Evolutionary conservation across 2,797 vertebrate genomes (phyloP), one percentile per base, ranked within the genome.

Genomic region (Phalloptychus januarius): DNA sequence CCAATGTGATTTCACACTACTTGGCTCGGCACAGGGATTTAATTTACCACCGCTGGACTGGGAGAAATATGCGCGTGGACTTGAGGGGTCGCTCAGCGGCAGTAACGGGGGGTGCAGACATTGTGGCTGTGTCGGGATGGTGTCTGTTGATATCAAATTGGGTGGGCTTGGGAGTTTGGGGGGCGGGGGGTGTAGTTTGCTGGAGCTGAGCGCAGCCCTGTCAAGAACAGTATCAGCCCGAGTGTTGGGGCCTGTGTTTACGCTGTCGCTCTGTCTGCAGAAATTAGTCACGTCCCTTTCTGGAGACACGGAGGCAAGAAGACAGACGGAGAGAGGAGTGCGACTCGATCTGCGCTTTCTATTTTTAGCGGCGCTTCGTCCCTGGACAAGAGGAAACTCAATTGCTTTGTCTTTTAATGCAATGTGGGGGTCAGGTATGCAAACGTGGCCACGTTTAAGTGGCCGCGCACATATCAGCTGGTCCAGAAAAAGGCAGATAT

Each of bases 1-100:
- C 93, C 92, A 93, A 93, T 92, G 88, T 88, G 90, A 94, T 93
- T 94, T 93, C 93, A 93, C 88, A 92, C 86, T 86, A 86, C 86
- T 93, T 92, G 86, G 85, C 75, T 87, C 81, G 82, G 86, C 87
- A 87, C 83, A 86, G 84, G 89, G 87, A 88, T 92, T 93, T 89
- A 86, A 94, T 93, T 92, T 90, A 89, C 83, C 85, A 88, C 89
- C 20, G 79, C 89, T 81, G 92, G 87, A 92, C 87, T 87, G 82
- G 10, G 82, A 92, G 84, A 75, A 82, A 89, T 90, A 92, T 92
- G 85, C 74, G 56, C 78, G 75, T 77, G 79, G 90, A 93, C 85
- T 86, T 40, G 33, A 15, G 79, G 48, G 72, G 81, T 81, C 77
- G 48, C 80, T 87, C 36, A 52, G 78, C 73, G 81, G 83, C 72